Evolutionary conservation across 1,140 invertebrate genomes (phyloP).

Genomic region (Drosophila simulans): DNA sequence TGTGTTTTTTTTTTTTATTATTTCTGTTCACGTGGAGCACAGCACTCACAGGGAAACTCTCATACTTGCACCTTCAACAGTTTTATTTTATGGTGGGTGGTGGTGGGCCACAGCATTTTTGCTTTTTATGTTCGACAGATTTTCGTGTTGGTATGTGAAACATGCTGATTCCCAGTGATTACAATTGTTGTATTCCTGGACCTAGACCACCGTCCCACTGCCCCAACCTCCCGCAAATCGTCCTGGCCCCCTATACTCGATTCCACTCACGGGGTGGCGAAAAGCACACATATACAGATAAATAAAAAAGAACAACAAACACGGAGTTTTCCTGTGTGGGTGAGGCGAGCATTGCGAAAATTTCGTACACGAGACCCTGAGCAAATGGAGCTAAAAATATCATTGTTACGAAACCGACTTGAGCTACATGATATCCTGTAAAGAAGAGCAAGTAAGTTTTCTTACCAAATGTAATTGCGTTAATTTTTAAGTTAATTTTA

Average conservation of each 20-base stretch:
- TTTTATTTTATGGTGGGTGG: conserved; percentile 63
- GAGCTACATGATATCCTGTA: conserved; percentile 7
- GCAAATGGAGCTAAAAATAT: conserved; percentile 40
- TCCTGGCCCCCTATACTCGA: background rate
- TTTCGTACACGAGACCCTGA: conserved; percentile 55
- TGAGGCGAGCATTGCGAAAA: conserved; percentile 47
- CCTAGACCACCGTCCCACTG: conserved; percentile 19
- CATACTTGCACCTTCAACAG: conserved; percentile 56
- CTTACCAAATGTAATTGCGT: background rate
- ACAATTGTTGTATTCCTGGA: conserved; percentile 74
- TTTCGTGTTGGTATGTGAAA: conserved; percentile 82
- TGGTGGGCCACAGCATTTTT: conserved; percentile 66
- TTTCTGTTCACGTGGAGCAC: conserved; percentile 56
- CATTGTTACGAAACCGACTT: background rate
- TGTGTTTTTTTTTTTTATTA: conserved; percentile 19
- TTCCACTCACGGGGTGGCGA: conserved; percentile 40
- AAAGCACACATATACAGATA: conserved; percentile 74
- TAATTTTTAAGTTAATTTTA: no score
- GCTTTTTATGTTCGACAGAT: conserved; percentile 81
- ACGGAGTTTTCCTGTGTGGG: conserved; percentile 4
- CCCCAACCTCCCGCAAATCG: background rate
- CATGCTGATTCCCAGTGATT: conserved; percentile 82
- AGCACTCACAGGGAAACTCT: conserved; percentile 47
- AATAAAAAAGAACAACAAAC: conserved; percentile 63
- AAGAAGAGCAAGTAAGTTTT: background rate